Conservation (phyloP, 2,888 invertebrate species). For the Teinopalpus imperialis region DNA sequence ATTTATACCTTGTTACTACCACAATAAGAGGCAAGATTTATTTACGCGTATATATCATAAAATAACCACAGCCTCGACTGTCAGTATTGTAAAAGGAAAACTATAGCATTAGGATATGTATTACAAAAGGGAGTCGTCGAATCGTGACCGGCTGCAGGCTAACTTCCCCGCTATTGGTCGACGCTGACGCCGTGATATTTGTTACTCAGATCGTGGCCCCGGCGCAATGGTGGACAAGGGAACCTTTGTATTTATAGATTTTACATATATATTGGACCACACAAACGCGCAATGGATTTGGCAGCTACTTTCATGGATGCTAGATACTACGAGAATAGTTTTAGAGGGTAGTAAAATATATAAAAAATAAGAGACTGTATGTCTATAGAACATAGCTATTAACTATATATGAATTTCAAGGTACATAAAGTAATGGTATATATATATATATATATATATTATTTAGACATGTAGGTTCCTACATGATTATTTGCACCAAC, state of each 20-base stretch:
- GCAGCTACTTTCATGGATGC: too few relatives aligned
- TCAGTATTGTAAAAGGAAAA: slow-evolving; percentile 28
- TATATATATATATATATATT: too few relatives aligned
- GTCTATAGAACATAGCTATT: too few relatives aligned
- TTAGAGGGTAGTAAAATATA: too few relatives aligned
- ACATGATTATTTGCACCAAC: too few relatives aligned
- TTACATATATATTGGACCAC: slow-evolving; percentile 9
- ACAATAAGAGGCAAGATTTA: slow-evolving; percentile 21
- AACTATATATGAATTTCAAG: too few relatives aligned
- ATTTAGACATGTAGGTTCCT: too few relatives aligned
- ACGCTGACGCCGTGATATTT: slow-evolving; percentile 36
- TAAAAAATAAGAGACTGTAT: too few relatives aligned
- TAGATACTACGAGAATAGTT: too few relatives aligned
- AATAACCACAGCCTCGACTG: slow-evolving; percentile 21
- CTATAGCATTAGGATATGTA: slow-evolving; percentile 28
- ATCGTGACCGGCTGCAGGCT: slow-evolving; percentile 63
- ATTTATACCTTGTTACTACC: slow-evolving; percentile 15
- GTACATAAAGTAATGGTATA: too few relatives aligned
- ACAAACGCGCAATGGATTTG: slow-evolving; percentile 1
- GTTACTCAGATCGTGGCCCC: slow-evolving; percentile 30
- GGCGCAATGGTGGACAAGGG: slow-evolving; percentile 32
- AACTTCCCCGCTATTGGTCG: slow-evolving; percentile 52
- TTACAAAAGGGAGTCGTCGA: slow-evolving; percentile 46
- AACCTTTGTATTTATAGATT: slow-evolving; percentile 23
- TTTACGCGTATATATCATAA: slow-evolving; percentile 14